phyloP scores from a whole-genome alignment of 2,113 vertebrate species.

The Lepus americanus region DNA sequence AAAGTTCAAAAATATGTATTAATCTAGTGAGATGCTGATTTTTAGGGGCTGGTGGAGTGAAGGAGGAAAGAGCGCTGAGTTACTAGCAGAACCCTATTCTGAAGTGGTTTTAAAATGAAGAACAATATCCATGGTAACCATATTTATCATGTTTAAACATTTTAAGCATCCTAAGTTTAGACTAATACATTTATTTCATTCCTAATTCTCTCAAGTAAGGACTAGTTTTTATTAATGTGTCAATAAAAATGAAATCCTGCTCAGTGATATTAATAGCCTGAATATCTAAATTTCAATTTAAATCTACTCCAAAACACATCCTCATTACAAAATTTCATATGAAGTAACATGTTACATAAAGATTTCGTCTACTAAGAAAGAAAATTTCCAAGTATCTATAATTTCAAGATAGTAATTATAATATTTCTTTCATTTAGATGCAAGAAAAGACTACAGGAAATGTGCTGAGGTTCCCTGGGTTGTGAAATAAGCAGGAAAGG shows the following conservation, averaged over 20 bases:
- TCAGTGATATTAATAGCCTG: background rate
- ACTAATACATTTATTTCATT: constrained; percentile 36
- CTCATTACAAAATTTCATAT: background rate
- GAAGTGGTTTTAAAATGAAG: constrained; percentile 13
- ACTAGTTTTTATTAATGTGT: constrained; percentile 1
- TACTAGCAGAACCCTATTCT: background rate
- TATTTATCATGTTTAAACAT: background rate
- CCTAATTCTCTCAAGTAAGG: background rate
- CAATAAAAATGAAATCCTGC: constrained; percentile 4
- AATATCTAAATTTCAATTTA: constrained; percentile 24
- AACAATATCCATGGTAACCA: background rate
- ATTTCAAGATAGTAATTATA: constrained; percentile 8
- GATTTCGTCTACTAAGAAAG: background rate
- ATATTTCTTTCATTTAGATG: background rate
- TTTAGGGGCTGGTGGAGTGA: background rate
- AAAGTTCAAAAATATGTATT: background rate
- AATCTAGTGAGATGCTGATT: background rate
- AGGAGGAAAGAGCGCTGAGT: background rate
- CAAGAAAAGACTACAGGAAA: background rate
- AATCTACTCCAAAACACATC: background rate
- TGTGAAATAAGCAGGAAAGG: background rate
- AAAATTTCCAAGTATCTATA: background rate
- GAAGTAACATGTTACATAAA: constrained; percentile 2
- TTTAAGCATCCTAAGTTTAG: background rate
- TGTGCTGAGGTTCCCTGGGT: background rate